phyloP scores from a whole-genome alignment of 2,888 invertebrate genomes.

The Pachydiplax longipennis region DNA sequence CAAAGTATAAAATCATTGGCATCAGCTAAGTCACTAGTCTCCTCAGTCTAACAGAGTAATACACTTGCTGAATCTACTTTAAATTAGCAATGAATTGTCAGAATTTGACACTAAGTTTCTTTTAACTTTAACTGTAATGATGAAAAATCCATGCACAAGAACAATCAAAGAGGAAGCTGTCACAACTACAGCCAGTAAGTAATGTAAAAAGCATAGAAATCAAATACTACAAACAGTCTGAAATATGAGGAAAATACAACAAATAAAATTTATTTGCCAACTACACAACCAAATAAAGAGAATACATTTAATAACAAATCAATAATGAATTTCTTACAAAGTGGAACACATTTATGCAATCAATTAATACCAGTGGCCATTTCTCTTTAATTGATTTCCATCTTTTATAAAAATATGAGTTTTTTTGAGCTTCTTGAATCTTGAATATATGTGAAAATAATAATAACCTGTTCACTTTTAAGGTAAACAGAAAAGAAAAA shows the following conservation, averaged over 20 bases:
- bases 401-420: not conserved
- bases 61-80: too few relatives aligned
- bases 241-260: not conserved
- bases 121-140: not conserved
- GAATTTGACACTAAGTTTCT: not conserved
- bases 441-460: too few relatives aligned
- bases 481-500: too few relatives aligned
- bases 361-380: not conserved
- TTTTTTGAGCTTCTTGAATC: too few relatives aligned
- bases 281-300: slow-evolving; percentile 11
- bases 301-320: not conserved
- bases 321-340: not conserved
- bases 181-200: slow-evolving; percentile 15
- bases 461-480: too few relatives aligned
- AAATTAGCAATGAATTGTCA: too few relatives aligned
- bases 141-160: not conserved
- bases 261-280: slow-evolving; percentile 6
- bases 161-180: slow-evolving; percentile 10
- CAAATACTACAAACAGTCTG: slow-evolving; percentile 7
- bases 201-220: slow-evolving; percentile 11
- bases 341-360: not conserved
- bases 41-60: too few relatives aligned
- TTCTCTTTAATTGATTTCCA: not conserved
- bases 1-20: too few relatives aligned
- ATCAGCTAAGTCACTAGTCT: too few relatives aligned